Percentiles rank a stretch among this genome's conserved stretches.
Conservation (phyloP, 30 jellyfish, hydroid and myxozoan species). For the Pelagia noctiluca region DNA sequence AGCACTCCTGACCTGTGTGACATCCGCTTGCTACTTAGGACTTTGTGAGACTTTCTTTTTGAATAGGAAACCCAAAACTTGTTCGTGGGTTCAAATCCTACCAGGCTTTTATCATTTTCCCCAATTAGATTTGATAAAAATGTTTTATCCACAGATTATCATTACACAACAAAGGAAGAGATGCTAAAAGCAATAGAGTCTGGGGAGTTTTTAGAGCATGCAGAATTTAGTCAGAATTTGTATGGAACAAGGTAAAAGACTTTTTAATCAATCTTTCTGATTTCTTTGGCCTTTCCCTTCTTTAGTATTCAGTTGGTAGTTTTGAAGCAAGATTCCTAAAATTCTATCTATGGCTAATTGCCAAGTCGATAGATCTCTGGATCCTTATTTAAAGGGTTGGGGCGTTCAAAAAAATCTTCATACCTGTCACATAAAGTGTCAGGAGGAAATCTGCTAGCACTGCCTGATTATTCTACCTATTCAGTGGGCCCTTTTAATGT, state of each 20-base stretch:
- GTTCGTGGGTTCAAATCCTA: no score
- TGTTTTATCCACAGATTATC: conserved; percentile 85
- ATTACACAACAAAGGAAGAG: conserved; percentile 72
- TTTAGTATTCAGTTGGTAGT: not conserved
- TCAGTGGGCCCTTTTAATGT: no score
- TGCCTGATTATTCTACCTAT: no score
- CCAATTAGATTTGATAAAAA: no score
- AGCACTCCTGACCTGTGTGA: not conserved
- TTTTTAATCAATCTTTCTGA: not conserved
- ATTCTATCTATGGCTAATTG: not conserved
- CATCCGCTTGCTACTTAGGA: not conserved
- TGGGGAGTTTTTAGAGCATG: conserved; percentile 95
- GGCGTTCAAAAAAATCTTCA: no score
- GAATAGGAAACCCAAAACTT: not conserved
- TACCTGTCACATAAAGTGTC: no score
- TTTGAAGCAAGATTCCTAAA: not conserved
- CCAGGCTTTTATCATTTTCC: no score
- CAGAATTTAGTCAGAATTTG: conserved; percentile 83
- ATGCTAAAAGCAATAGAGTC: conserved; percentile 70
- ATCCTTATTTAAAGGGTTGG: not conserved
- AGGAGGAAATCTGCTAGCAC: no score
- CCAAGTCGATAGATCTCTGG: not conserved
- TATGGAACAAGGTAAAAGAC: conserved; percentile 98
- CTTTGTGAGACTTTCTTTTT: not conserved
- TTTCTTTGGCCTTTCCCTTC: not conserved